Conservation (phyloP, 1,140 invertebrate genomes). For the Ladona fulva region DNA sequence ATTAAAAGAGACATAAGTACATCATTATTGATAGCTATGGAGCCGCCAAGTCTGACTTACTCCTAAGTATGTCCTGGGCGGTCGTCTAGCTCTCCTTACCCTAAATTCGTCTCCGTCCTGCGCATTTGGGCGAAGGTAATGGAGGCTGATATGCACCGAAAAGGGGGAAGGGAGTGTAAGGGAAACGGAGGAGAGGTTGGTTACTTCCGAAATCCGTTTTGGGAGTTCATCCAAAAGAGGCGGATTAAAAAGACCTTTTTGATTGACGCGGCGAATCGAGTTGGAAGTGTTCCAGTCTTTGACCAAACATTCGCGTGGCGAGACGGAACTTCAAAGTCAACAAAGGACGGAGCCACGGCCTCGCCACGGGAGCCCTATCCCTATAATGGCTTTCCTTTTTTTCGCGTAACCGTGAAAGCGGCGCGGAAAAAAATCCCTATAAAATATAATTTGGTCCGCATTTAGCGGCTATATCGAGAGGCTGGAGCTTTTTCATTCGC, state of each 20-base stretch:
- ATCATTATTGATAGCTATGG: no score
- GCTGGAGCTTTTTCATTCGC: no score
- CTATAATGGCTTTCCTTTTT: no score
- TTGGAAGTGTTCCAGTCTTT: conserved; percentile 9
- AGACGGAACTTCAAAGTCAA: background rate
- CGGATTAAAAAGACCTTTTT: background rate
- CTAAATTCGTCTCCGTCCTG: background rate
- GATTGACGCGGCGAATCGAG: conserved; percentile 1
- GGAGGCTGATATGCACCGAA: background rate
- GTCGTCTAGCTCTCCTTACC: no score
- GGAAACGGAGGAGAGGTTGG: background rate
- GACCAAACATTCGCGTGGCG: background rate
- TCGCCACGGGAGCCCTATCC: no score
- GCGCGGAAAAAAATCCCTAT: no score
- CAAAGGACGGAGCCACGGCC: background rate
- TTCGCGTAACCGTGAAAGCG: no score
- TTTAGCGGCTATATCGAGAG: no score
- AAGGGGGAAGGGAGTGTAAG: background rate
- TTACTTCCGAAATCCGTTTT: background rate
- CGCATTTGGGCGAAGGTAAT: background rate
- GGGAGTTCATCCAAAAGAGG: background rate
- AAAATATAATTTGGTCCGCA: no score
- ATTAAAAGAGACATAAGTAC: no score
- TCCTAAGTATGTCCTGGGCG: no score
- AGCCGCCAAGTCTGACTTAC: no score